These are phyloP conservation scores for Falco berigora DNA, from an alignment of 2,797 vertebrate species.

Conservation along the genomic window DNA sequence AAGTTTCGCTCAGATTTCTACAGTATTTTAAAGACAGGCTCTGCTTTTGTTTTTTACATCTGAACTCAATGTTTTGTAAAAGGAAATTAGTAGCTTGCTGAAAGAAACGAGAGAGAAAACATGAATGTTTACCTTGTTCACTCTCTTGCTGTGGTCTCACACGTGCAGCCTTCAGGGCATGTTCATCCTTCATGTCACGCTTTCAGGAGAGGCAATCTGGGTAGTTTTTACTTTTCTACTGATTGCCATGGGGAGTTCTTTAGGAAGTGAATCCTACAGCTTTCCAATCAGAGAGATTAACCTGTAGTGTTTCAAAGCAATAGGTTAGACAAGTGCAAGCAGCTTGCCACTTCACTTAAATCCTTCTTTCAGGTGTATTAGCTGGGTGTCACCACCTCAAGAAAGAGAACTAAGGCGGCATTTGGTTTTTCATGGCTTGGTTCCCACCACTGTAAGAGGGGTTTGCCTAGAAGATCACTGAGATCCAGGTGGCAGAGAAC, in stretches of 20 bases:
- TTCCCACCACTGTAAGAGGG: neutral
- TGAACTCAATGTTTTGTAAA: neutral
- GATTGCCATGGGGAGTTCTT: neutral
- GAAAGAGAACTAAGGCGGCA: neutral
- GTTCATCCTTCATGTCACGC: neutral
- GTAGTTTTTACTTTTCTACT: neutral
- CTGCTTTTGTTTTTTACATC: neutral
- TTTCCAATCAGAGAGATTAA: neutral
- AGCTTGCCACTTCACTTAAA: neutral
- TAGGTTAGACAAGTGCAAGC: neutral
- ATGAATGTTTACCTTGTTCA: neutral
- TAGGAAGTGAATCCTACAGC: neutral
- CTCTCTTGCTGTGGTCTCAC: neutral
- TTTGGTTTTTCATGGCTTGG: neutral
- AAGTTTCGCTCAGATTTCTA: neutral
- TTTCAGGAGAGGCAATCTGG: neutral
- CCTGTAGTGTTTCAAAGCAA: neutral
- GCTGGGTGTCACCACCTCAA: neutral
- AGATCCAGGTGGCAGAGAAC: neutral
- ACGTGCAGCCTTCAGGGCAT: neutral
- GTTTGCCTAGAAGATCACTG: neutral
- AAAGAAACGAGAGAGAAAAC: neutral
- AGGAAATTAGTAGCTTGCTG: neutral
- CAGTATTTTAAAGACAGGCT: neutral
- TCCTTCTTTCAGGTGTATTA: neutral